phyloP scores from a whole-genome alignment of 2,888 invertebrate species.

The Drosophila eohydei region DNA sequence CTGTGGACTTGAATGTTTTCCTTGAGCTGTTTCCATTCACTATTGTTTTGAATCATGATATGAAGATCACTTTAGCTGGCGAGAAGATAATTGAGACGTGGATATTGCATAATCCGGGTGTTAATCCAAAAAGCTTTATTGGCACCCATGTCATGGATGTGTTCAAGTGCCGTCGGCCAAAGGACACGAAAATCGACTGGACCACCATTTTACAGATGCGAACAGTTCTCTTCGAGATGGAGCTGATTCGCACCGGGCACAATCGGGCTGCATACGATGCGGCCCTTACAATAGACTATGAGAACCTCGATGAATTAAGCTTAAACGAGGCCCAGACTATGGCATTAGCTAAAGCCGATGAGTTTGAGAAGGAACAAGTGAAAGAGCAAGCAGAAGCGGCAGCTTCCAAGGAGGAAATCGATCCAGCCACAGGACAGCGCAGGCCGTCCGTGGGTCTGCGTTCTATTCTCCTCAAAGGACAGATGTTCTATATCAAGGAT shows the following conservation, averaged over 20 bases:
- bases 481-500: conserved; percentile 93
- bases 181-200: conserved; percentile 92
- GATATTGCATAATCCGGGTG: conserved; percentile 87
- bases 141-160: conserved; percentile 89
- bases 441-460: conserved; percentile 58
- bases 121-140: conserved; percentile 86
- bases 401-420: conserved; percentile 63
- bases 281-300: conserved; percentile 74
- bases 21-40: conserved; percentile 95
- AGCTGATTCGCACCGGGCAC: conserved; percentile 88
- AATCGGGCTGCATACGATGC: conserved; percentile 77
- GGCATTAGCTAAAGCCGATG: conserved; percentile 58
- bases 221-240: conserved; percentile 94
- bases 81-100: conserved; percentile 91
- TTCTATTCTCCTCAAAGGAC: conserved; percentile 93
- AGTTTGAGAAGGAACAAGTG: conserved; percentile 55
- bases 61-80: conserved; percentile 92
- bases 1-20: conserved; percentile 89
- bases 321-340: conserved; percentile 73
- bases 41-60: conserved; percentile 90
- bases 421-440: conserved; percentile 60
- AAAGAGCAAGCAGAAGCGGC: conserved; percentile 39
- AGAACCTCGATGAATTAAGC: conserved; percentile 68
- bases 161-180: conserved; percentile 92
- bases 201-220: conserved; percentile 91